Evolutionary conservation across 2,797 vertebrate species (phyloP).

Genomic region (Botia kubotai): DNA sequence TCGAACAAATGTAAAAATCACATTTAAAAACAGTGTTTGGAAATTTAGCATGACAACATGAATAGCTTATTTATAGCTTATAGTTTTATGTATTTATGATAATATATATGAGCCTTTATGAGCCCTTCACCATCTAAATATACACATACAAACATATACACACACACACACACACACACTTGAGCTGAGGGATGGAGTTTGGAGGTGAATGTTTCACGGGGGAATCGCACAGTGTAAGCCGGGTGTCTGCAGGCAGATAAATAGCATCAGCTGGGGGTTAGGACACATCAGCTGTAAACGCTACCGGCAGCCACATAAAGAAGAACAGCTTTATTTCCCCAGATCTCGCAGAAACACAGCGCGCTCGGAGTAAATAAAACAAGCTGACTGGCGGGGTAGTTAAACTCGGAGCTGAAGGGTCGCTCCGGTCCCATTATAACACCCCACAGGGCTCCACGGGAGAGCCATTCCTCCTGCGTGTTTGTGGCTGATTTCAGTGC

Average conservation of each 20-base stretch:
- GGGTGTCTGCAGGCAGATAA: constrained; percentile 77
- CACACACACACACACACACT: background rate
- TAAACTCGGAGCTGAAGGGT: constrained; percentile 75
- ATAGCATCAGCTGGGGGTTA: constrained; percentile 68
- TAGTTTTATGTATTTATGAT: background rate
- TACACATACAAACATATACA: too few relatives aligned
- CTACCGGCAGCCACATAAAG: constrained; percentile 75
- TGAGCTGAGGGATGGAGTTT: constrained; percentile 26
- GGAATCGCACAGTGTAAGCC: constrained; percentile 36
- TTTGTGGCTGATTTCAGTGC: constrained; percentile 66
- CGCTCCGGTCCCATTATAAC: constrained; percentile 79
- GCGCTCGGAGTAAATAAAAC: constrained; percentile 79
- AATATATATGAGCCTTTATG: background rate
- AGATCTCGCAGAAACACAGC: constrained; percentile 66
- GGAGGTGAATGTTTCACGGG: constrained; percentile 55
- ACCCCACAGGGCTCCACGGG: constrained; percentile 74
- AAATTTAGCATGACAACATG: background rate
- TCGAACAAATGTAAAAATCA: too few relatives aligned
- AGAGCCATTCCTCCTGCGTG: constrained; percentile 70
- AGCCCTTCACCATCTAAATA: background rate
- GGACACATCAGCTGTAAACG: constrained; percentile 75
- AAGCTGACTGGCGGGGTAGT: constrained; percentile 60
- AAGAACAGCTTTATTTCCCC: constrained; percentile 82
- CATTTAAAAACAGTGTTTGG: background rate
- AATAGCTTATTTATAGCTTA: background rate